A percentile compares a stretch with the other conserved stretches of the same genome.
Conservation (phyloP, 1,140 invertebrate genomes). For the Chlorops oryzae region DNA sequence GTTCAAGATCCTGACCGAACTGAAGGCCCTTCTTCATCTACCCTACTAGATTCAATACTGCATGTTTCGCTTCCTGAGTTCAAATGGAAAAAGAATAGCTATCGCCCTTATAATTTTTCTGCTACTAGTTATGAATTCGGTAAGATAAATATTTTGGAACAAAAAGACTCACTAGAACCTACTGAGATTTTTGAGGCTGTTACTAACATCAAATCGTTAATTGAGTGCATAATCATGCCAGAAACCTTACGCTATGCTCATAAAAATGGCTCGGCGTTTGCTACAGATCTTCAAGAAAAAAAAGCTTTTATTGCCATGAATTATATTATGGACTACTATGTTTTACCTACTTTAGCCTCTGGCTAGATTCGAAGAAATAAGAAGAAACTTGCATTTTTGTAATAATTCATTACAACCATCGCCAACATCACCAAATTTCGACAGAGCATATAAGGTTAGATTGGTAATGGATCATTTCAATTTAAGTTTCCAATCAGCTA, state of each 20-base stretch:
- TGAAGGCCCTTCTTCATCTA: too few relatives aligned
- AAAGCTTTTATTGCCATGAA: background rate
- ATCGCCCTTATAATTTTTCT: background rate
- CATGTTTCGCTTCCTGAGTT: too few relatives aligned
- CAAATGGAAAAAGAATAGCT: background rate
- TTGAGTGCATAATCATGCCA: background rate
- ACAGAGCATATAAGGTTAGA: conserved; percentile 26
- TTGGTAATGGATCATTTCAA: conserved; percentile 28
- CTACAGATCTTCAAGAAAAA: background rate
- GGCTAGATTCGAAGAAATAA: background rate
- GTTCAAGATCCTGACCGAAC: too few relatives aligned
- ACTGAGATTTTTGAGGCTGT: background rate
- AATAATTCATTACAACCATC: too few relatives aligned
- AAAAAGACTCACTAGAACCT: background rate
- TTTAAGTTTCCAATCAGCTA: conserved; percentile 11
- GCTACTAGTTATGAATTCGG: background rate
- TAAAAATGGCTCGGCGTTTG: conserved; percentile 11
- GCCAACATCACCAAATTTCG: too few relatives aligned
- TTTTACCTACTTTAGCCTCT: background rate
- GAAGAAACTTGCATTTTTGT: background rate
- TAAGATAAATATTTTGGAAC: background rate
- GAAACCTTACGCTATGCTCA: conserved; percentile 4
- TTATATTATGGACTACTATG: background rate
- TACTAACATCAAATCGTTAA: background rate
- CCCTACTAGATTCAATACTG: too few relatives aligned